A percentile compares a stretch with the other conserved stretches of the same genome.
Conservation (phyloP, 2,888 invertebrate species). For the Parasteatoda lunata region DNA sequence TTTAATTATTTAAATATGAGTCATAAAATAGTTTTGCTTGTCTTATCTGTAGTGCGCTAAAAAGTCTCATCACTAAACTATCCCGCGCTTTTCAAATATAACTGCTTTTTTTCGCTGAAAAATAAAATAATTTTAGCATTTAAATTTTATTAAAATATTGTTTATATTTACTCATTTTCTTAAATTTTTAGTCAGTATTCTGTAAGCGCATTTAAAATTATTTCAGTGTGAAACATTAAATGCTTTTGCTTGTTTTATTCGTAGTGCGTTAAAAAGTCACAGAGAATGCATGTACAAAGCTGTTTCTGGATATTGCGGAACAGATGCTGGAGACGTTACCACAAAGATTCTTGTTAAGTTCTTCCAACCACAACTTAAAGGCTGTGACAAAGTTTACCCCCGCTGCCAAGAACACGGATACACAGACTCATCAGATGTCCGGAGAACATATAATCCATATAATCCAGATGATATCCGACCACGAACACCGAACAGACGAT, state of each 20-base stretch:
- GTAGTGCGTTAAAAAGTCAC: conserved; percentile 26
- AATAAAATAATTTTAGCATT: too few relatives aligned
- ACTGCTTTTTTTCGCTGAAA: too few relatives aligned
- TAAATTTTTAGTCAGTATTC: too few relatives aligned
- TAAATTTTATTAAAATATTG: too few relatives aligned
- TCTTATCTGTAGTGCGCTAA: too few relatives aligned
- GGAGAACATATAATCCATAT: neutral
- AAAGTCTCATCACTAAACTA: too few relatives aligned
- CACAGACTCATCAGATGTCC: neutral
- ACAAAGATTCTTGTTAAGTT: conserved; percentile 22
- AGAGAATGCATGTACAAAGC: conserved; percentile 23
- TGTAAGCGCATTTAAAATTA: too few relatives aligned
- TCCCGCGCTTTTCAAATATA: too few relatives aligned
- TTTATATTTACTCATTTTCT: too few relatives aligned
- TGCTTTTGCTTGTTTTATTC: neutral
- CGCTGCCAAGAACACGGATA: neutral
- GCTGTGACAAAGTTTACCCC: neutral
- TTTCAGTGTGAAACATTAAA: too few relatives aligned
- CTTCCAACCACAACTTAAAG: conserved; percentile 5
- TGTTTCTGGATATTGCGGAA: conserved; percentile 9
- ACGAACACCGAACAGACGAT: neutral
- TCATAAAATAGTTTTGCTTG: too few relatives aligned
- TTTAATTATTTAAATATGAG: too few relatives aligned
- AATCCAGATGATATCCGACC: neutral
- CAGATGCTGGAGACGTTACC: conserved; percentile 13